Base-by-base conservation (phyloP, 2,888 invertebrate genomes). In the Agriotes lineatus region DNA sequence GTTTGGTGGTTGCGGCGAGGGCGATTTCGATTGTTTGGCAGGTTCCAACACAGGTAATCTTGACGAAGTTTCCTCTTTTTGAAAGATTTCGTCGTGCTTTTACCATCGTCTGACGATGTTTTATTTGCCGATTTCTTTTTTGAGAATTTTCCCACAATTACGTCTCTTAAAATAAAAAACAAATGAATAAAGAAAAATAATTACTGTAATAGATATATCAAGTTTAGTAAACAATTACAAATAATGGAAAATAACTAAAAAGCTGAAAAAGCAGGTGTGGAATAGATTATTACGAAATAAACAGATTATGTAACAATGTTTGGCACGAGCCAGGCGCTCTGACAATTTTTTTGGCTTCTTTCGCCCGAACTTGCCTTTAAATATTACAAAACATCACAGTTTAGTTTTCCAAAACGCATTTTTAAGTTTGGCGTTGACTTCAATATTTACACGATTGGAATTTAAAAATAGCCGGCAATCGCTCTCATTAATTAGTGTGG, bases 1-100 rank as follows among this genome's bases (percentile, higher is more conserved):
- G 25, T 67, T 39, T 18, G 70, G 66, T 1, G 81, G 82, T 71
- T 82, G 82, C 1, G 83, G 81, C 7, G 82, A 80, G 9, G 82
- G 80, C n/a, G 82, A 79, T 64, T 81, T 76, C 57, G 81, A 80
- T 37, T 81, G 81, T 69, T 59, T 66, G 7, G 25, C 4, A 44
- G 70, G 67, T 57, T 73, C 71, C 1, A 59, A 48, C 18, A 68
- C 54, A n/a, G 69, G 67, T 50, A 71, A 71, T 35, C 54, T 64
- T 25, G 69, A 61, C 25, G 35, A 2, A 61, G 54, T 30, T 35
- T 50, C 44, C 65, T 39, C 3, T 68, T 54, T 14, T 20, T 63
- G 18, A 35, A 4, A 9, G 50, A 18, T 57, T 64, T 64, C 20
- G 20, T 16, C 6, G 22, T 33, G 44, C 45, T 56, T 62, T 37